These are phyloP conservation scores for Oxyruncus cristatus DNA, from an alignment of 2,113 vertebrate species.

Conservation along the genomic window DNA sequence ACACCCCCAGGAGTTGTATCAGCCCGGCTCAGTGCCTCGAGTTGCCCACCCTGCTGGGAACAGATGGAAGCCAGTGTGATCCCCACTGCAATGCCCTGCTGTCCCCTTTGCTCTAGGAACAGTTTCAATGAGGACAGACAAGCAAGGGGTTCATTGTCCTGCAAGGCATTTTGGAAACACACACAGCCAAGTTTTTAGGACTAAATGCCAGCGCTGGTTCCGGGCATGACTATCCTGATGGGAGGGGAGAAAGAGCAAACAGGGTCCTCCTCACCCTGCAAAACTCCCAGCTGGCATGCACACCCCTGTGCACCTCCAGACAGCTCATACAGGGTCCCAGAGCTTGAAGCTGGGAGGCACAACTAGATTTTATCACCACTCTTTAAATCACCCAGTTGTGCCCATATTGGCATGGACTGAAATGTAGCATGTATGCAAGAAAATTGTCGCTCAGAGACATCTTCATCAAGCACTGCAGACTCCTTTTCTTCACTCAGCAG, in stretches of 20 bases:
- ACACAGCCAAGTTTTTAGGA: not conserved
- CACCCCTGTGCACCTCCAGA: not conserved
- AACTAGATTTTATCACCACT: not conserved
- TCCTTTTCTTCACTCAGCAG: not conserved
- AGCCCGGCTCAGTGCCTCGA: accelerated
- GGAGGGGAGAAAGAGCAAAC: not conserved
- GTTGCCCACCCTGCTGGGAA: accelerated
- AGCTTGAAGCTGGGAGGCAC: not conserved
- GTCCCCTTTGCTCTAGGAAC: not conserved
- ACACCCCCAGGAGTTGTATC: accelerated
- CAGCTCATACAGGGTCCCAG: not conserved
- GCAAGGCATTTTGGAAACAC: not conserved
- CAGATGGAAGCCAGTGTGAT: accelerated
- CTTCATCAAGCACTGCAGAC: not conserved
- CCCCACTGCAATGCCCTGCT: not conserved
- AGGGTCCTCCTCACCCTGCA: not conserved
- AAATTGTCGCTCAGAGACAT: not conserved
- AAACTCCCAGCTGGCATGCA: not conserved
- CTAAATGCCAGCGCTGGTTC: not conserved
- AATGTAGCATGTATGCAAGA: not conserved
- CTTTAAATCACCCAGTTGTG: not conserved
- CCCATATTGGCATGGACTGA: not conserved
- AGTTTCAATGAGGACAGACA: not conserved
- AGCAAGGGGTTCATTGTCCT: not conserved
- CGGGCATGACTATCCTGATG: not conserved